Evolutionary conservation across 2,888 invertebrate genomes (phyloP), one percentile per base, ranked within the genome.

Genomic region (Drosophila falleni): DNA sequence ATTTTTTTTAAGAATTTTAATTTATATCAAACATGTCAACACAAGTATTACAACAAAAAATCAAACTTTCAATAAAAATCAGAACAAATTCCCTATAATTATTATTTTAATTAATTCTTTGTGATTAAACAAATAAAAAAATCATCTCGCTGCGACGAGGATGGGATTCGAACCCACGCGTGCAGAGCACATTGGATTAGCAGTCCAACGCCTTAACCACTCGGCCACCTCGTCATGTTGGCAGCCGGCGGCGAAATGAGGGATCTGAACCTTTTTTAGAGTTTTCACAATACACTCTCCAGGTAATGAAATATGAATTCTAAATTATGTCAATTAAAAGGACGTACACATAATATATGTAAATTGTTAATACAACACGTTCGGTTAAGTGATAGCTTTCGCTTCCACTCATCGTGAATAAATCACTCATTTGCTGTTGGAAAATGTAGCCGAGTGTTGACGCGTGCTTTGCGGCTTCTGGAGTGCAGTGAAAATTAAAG

Each of bases 151-250:
- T 59, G 26, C 95, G 95, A 95, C 95, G 95, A 95, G 95, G 95
- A 96, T 95, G 96, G 95, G 96, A 96, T 96, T 96, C 96, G 96
- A 96, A 96, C 96, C 95, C 96, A 96, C 96, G 96, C 96, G 96
- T 95, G 96, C 95, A 96, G 95, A 96, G 95, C 96, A 95, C 96
- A 96, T 95, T 96, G 95, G 96, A 96, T 96, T 96, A 96, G 96
- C 96, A 96, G 95, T 95, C 95, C 95, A 95, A 95, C 95, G 95
- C 95, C 95, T 96, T 96, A 96, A 96, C 96, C 96, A 95, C 96
- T 96, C 96, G 96, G 96, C 95, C 96, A 96, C 95, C 95, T 95
- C 95, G 96, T 96, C 96, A 16, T 66, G 44, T n/a, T 66, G 71
- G 11, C 41, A 6, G 50, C 13, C 26, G 51, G 33, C 68, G 9